Conservation (phyloP, 2,113 vertebrate species). For the Malurus alboscapulatus region DNA sequence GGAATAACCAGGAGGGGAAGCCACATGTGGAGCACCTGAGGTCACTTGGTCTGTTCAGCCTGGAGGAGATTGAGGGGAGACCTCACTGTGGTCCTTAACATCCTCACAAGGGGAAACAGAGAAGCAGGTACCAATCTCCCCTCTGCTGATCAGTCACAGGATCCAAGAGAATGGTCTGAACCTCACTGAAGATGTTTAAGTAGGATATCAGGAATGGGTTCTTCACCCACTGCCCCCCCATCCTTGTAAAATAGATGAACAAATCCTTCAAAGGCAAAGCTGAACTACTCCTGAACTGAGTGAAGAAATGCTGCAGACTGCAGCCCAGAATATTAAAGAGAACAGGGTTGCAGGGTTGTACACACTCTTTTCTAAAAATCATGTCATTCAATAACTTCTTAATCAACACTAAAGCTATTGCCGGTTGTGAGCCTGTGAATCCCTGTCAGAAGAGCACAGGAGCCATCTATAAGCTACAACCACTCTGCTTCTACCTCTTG, state of each 20-base stretch:
- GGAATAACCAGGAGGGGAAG: neutral
- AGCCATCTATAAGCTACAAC: neutral
- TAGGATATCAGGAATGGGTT: neutral
- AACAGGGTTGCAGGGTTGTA: neutral
- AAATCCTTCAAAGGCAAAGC: neutral
- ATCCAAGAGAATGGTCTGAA: neutral
- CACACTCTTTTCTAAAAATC: neutral
- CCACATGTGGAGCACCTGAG: neutral
- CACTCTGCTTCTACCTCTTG: neutral
- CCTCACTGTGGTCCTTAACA: neutral
- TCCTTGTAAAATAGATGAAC: fast-evolving
- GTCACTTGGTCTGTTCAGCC: neutral
- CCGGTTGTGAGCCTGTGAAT: neutral
- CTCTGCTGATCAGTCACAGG: neutral
- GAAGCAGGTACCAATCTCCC: neutral
- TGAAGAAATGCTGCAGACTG: neutral
- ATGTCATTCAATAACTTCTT: neutral
- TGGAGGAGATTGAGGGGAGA: neutral
- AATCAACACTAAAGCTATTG: neutral
- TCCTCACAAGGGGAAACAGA: neutral
- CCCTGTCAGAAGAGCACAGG: neutral
- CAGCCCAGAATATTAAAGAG: neutral
- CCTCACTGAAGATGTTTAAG: neutral
- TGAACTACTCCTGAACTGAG: neutral
- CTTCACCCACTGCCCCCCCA: neutral